These are phyloP conservation scores for Propithecus coquereli DNA, from an alignment of 2,113 vertebrate genomes.

Conservation along the genomic window DNA sequence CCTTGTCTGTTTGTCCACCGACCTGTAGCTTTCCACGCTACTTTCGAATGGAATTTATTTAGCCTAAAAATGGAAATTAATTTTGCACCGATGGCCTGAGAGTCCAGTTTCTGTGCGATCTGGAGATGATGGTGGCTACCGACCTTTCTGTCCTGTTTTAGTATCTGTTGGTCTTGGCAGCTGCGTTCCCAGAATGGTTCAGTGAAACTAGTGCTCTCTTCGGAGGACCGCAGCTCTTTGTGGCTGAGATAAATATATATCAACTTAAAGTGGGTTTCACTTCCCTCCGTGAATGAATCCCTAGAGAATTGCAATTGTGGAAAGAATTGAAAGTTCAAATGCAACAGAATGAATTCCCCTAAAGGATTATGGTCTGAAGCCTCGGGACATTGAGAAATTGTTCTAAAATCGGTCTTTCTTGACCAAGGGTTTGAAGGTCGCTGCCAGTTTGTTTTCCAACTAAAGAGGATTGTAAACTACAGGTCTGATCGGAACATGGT, in stretches of 20 bases:
- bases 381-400: constrained; percentile 13
- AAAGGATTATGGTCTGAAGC: neutral
- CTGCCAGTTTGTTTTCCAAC: neutral
- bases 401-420: neutral
- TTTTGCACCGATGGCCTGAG: neutral
- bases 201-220: constrained; percentile 21
- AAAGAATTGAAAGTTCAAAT: constrained; percentile 10
- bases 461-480: neutral
- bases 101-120: neutral
- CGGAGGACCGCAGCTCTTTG: constrained; percentile 36
- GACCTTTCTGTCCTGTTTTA: constrained; percentile 8
- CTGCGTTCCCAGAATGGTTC: constrained; percentile 11
- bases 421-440: neutral
- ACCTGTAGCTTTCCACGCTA: constrained; percentile 25
- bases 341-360: constrained; percentile 31
- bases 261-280: constrained; percentile 32
- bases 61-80: constrained; percentile 52
- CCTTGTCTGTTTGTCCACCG: neutral
- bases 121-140: constrained; percentile 36
- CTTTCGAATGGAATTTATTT: constrained; percentile 32
- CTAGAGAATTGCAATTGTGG: constrained; percentile 45
- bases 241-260: constrained; percentile 57
- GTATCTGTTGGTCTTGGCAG: constrained; percentile 45
- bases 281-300: constrained; percentile 42
- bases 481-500: neutral